phyloP scores from a whole-genome alignment of 2,888 invertebrate genomes.

The Spodoptera picta region DNA sequence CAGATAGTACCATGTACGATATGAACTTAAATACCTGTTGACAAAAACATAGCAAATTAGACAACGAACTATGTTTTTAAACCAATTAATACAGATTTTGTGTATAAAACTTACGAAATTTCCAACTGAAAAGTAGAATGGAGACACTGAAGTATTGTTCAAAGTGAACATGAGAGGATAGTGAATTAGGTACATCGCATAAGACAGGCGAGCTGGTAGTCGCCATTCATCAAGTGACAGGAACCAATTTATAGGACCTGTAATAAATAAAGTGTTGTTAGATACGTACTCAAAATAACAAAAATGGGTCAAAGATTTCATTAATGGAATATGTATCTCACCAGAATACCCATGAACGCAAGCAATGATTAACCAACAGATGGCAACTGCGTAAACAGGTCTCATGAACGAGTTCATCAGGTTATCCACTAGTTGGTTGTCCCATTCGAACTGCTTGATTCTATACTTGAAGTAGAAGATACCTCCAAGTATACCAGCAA shows the following conservation, averaged over 20 bases:
- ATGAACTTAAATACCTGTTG: slow-evolving; percentile 46
- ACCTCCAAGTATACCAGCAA: slow-evolving; percentile 21
- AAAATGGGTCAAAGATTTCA: background rate
- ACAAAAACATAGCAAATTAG: background rate
- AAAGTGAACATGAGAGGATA: slow-evolving; percentile 52
- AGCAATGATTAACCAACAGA: slow-evolving; percentile 72
- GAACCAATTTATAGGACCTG: slow-evolving; percentile 64
- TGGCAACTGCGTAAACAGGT: slow-evolving; percentile 65
- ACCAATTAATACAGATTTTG: background rate
- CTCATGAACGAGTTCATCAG: slow-evolving; percentile 64
- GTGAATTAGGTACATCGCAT: slow-evolving; percentile 81
- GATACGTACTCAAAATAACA: background rate
- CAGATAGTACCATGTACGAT: slow-evolving; percentile 26
- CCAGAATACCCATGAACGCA: slow-evolving; percentile 72
- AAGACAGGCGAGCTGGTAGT: slow-evolving; percentile 61
- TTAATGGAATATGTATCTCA: slow-evolving; percentile 5
- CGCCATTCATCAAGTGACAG: slow-evolving; percentile 73
- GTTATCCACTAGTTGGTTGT: slow-evolving; percentile 49
- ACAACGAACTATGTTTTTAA: too few relatives aligned
- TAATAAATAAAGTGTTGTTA: background rate
- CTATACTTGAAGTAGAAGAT: slow-evolving; percentile 42
- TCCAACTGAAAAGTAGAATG: slow-evolving; percentile 29
- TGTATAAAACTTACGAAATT: slow-evolving; percentile 29
- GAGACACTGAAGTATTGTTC: slow-evolving; percentile 19
- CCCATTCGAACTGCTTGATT: slow-evolving; percentile 36